Evolutionary conservation across 2,797 vertebrate genomes (phyloP).

Genomic region (Huso huso): DNA sequence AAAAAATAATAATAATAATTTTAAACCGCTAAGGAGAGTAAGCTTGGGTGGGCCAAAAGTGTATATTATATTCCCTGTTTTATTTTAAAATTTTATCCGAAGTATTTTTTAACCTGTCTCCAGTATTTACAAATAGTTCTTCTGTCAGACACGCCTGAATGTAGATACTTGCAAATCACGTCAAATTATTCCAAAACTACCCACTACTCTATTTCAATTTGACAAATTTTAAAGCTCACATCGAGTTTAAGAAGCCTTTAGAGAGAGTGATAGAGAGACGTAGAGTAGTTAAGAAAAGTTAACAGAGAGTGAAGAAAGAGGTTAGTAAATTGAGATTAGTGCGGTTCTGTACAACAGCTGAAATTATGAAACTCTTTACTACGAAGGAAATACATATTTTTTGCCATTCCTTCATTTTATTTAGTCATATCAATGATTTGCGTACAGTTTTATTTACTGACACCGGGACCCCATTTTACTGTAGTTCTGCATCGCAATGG

Average conservation of each 20-base stretch:
- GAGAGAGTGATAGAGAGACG: background rate
- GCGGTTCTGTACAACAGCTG: background rate
- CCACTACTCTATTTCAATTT: background rate
- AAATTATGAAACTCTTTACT: background rate
- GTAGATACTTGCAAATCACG: background rate
- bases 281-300: background rate
- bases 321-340: background rate
- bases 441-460: background rate
- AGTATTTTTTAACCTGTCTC: background rate
- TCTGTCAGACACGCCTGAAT: background rate
- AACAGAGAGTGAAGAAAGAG: background rate
- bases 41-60: background rate
- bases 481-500: background rate
- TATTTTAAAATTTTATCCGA: background rate
- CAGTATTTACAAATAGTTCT: background rate
- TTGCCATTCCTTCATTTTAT: background rate
- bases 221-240: background rate
- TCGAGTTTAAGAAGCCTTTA: background rate
- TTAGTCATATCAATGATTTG: background rate
- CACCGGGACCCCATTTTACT: background rate
- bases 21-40: background rate
- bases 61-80: background rate
- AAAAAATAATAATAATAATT: background rate
- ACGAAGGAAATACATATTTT: background rate
- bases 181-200: background rate